Evolutionary conservation across 2,888 invertebrate genomes (phyloP).

Genomic region (Brachynemurus nebulosus): DNA sequence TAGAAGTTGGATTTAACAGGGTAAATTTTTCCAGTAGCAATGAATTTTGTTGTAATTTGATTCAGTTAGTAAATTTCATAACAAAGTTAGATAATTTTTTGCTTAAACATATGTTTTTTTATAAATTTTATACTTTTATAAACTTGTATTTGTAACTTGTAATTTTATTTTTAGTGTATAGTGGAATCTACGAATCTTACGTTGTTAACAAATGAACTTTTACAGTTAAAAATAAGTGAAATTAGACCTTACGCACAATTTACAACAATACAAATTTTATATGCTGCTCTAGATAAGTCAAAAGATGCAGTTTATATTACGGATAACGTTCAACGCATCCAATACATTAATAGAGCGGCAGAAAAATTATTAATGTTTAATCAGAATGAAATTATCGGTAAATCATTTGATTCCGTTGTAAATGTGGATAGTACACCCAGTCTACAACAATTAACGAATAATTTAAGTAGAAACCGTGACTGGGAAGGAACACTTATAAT

Average conservation of each 20-base stretch:
- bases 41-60: slow-evolving; percentile 1
- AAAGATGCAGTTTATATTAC: slow-evolving; percentile 79
- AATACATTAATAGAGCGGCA: slow-evolving; percentile 79
- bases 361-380: slow-evolving; percentile 68
- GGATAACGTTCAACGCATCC: slow-evolving; percentile 69
- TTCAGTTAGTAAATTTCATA: neutral
- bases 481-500: slow-evolving; percentile 64
- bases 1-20: slow-evolving; percentile 79
- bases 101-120: too few relatives aligned
- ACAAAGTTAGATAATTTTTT: slow-evolving; percentile 6
- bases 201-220: slow-evolving; percentile 52
- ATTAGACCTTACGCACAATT: slow-evolving; percentile 63
- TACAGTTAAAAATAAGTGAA: slow-evolving; percentile 67
- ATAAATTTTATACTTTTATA: neutral
- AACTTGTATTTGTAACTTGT: too few relatives aligned
- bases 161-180: slow-evolving; percentile 39
- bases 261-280: slow-evolving; percentile 64
- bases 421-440: slow-evolving; percentile 13
- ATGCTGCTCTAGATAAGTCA: slow-evolving; percentile 75
- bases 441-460: slow-evolving; percentile 37
- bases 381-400: slow-evolving; percentile 46
- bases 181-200: slow-evolving; percentile 48
- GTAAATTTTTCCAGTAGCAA: slow-evolving; percentile 39
- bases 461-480: slow-evolving; percentile 47
- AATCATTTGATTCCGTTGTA: slow-evolving; percentile 38